These are phyloP conservation scores for Haplotaxodon microlepis DNA, from an alignment of 2,113 vertebrate species.

Conservation along the genomic window DNA sequence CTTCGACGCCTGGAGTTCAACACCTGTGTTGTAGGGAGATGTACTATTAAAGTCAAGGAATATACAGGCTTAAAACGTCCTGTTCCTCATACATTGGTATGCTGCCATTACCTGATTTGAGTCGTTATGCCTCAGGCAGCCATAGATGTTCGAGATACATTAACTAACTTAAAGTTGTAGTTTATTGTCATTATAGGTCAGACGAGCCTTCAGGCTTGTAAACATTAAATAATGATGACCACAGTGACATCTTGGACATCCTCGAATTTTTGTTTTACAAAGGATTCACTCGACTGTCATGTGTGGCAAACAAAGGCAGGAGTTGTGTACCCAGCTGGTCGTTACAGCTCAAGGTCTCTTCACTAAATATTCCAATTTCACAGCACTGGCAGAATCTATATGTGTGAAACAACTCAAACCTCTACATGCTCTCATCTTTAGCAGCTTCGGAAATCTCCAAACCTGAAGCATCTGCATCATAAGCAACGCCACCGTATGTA, in stretches of 20 bases:
- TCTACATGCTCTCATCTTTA: not conserved
- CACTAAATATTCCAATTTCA: not conserved
- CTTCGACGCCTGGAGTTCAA: rapidly evolving
- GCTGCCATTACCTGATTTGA: not conserved
- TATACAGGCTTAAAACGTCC: not conserved
- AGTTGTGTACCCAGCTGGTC: no score
- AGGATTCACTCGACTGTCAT: not conserved
- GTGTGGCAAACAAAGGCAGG: not conserved
- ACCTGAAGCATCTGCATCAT: not conserved
- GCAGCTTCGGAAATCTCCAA: not conserved
- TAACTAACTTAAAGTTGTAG: not conserved
- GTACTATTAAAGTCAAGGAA: not conserved
- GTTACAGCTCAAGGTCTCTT: rapidly evolving
- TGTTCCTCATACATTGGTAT: not conserved
- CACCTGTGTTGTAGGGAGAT: not conserved
- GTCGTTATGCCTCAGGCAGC: not conserved
- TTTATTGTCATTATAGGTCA: not conserved
- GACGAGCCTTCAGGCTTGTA: not conserved
- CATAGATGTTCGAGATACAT: not conserved
- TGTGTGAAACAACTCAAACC: not conserved
- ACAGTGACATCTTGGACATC: rapidly evolving
- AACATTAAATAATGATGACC: not conserved
- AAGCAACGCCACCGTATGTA: rapidly evolving
- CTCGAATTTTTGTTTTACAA: not conserved
- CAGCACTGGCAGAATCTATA: not conserved